Evolutionary conservation across 2,888 invertebrate species (phyloP).

Genomic region (Pemphredon lugubris): DNA sequence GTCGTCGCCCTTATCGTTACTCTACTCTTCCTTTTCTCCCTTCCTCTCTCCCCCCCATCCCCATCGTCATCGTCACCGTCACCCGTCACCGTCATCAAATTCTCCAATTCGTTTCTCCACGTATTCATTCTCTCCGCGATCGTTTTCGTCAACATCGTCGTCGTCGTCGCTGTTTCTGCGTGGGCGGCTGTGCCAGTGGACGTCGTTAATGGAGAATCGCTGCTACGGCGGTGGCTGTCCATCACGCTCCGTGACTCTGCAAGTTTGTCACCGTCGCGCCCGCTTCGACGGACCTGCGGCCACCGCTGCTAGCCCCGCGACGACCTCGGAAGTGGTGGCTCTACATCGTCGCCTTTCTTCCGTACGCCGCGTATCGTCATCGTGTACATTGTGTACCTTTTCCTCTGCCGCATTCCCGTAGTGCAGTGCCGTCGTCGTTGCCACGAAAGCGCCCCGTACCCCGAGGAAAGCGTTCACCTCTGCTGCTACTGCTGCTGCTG

Average conservation of each 20-base stretch:
- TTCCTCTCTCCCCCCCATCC: conserved; percentile 4
- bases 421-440: conserved; percentile 37
- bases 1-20: background rate
- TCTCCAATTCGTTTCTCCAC: too few species aligned
- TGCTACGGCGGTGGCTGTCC: conserved; percentile 62
- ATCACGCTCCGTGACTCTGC: conserved; percentile 72
- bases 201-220: conserved; percentile 71
- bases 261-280: conserved; percentile 66
- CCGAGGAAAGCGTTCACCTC: conserved; percentile 43
- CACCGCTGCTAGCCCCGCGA: conserved; percentile 29
- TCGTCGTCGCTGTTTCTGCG: conserved; percentile 36
- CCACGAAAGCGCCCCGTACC: conserved; percentile 25
- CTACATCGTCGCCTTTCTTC: conserved; percentile 22
- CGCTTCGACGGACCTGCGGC: conserved; percentile 31
- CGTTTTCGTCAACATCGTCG: conserved; percentile 14
- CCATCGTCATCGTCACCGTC: conserved; percentile 5
- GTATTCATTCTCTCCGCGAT: conserved; percentile 4
- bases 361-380: conserved; percentile 44
- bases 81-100: conserved; percentile 12
- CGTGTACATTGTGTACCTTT: too few species aligned
- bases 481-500: too few species aligned
- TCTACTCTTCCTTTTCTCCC: background rate
- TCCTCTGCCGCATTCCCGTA: conserved; percentile 34
- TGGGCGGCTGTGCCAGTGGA: conserved; percentile 60
- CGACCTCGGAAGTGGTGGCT: conserved; percentile 32